These are phyloP conservation scores for Fistularia tabacaria DNA, from an alignment of 2,797 vertebrate species.

Conservation along the genomic window DNA sequence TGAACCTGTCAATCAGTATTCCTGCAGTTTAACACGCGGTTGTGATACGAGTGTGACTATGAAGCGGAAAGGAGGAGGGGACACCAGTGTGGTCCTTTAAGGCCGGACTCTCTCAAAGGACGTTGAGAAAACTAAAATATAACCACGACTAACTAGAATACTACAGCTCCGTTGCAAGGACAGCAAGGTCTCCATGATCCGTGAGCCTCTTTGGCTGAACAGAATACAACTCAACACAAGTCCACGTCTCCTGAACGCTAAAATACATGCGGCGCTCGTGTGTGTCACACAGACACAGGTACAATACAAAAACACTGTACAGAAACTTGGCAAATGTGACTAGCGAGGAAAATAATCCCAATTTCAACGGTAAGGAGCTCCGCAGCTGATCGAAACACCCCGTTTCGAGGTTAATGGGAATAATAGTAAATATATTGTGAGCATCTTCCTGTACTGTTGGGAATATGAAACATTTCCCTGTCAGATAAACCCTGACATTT, in stretches of 20 bases:
- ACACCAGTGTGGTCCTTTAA: constrained; percentile 37
- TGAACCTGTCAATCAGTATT: no score
- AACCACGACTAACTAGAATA: background rate
- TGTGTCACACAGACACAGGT: constrained; percentile 2
- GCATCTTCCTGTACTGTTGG: background rate
- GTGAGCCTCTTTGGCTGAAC: background rate
- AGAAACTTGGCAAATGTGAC: constrained; percentile 48
- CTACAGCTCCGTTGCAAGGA: constrained; percentile 7
- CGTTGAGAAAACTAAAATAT: background rate
- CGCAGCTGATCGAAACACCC: constrained; percentile 11
- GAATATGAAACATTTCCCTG: constrained; percentile 6
- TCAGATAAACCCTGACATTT: constrained; percentile 7
- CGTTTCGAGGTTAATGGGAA: constrained; percentile 2
- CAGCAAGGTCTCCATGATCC: no score
- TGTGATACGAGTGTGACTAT: constrained; percentile 1
- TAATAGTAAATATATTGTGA: constrained; percentile 3
- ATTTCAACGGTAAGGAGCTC: constrained; percentile 8
- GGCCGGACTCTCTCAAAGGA: constrained; percentile 36
- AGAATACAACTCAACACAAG: constrained; percentile 7
- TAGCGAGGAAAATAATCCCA: constrained; percentile 17
- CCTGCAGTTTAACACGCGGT: background rate
- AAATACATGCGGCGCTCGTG: constrained; percentile 4
- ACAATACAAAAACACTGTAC: constrained; percentile 26
- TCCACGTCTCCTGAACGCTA: constrained; percentile 4
- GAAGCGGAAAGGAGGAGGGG: background rate